A percentile compares a stretch with the other conserved stretches of the same genome.
Conservation (phyloP, 2,113 vertebrate species). For the Elanoides forficatus region DNA sequence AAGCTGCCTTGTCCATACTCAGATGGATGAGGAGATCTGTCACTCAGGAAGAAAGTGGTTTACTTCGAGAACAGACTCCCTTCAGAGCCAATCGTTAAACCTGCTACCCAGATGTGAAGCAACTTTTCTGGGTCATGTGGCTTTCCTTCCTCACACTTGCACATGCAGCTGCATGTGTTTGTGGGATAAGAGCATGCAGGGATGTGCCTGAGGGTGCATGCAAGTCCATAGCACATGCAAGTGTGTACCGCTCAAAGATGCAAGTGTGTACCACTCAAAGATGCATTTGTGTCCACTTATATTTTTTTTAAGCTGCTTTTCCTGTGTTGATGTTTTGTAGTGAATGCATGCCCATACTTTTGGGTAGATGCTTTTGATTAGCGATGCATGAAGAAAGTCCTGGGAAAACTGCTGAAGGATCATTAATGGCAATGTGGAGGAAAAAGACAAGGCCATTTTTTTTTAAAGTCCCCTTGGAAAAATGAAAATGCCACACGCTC, state of each 20-base stretch:
- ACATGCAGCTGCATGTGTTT: not conserved
- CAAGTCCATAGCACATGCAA: not conserved
- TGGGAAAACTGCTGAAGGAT: not conserved
- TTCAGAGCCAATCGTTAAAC: not conserved
- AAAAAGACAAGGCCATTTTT: not conserved
- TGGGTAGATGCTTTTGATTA: not conserved
- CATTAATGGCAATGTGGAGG: not conserved
- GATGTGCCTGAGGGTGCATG: not conserved
- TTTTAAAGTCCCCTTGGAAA: not conserved
- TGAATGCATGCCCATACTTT: not conserved
- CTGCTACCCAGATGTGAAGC: conserved; percentile 24
- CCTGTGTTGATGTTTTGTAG: not conserved
- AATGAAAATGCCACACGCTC: not conserved
- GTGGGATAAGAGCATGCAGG: not conserved
- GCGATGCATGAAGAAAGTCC: not conserved
- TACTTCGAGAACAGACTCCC: not conserved
- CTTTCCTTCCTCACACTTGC: not conserved
- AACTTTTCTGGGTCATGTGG: not conserved
- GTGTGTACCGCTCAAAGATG: not conserved
- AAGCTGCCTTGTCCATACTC: not conserved
- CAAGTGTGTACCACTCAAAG: not conserved
- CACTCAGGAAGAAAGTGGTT: not conserved
- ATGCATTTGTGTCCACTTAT: not conserved
- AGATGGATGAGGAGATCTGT: not conserved
- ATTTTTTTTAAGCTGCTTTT: not conserved